A percentile compares a stretch with the other conserved stretches of the same genome.
Conservation (phyloP, 2,888 invertebrate species). For the Ornithoptera alexandrae region DNA sequence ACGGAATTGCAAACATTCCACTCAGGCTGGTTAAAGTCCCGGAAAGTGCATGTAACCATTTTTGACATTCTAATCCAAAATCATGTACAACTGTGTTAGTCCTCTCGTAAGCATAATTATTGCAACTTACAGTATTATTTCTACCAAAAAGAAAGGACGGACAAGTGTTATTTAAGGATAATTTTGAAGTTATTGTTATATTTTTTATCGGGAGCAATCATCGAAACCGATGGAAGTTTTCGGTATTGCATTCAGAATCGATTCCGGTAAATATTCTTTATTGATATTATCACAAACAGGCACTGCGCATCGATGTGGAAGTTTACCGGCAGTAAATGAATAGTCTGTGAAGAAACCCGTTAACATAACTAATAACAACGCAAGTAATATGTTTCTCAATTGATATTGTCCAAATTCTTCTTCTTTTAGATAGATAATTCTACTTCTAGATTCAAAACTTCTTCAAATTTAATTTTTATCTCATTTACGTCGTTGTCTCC, state of each 20-base stretch:
- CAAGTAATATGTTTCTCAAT: conserved; percentile 52
- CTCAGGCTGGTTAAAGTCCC: conserved; percentile 88
- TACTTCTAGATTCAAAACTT: conserved; percentile 57
- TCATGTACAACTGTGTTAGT: conserved; percentile 68
- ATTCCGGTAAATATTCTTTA: conserved; percentile 55
- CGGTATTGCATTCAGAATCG: conserved; percentile 63
- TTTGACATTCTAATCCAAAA: conserved; percentile 70
- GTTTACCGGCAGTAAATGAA: conserved; percentile 61
- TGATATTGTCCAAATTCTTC: conserved; percentile 68
- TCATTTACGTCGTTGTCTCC: conserved; percentile 34
- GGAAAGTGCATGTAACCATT: conserved; percentile 86
- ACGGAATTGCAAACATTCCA: conserved; percentile 83
- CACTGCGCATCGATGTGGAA: conserved; percentile 60
- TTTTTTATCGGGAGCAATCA: conserved; percentile 59
- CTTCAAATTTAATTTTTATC: conserved; percentile 52
- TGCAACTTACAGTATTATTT: conserved; percentile 52
- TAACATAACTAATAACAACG: conserved; percentile 54
- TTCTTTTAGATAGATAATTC: conserved; percentile 60
- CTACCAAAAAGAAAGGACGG: conserved; percentile 55
- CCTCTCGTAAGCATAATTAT: conserved; percentile 57
- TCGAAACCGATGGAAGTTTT: conserved; percentile 52
- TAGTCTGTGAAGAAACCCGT: conserved; percentile 69
- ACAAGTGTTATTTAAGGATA: conserved; percentile 41
- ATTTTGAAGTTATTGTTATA: conserved; percentile 36
- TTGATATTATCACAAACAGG: conserved; percentile 52